These are phyloP conservation scores for Tachina grossa DNA, from an alignment of 2,888 invertebrate species.

Conservation along the genomic window DNA sequence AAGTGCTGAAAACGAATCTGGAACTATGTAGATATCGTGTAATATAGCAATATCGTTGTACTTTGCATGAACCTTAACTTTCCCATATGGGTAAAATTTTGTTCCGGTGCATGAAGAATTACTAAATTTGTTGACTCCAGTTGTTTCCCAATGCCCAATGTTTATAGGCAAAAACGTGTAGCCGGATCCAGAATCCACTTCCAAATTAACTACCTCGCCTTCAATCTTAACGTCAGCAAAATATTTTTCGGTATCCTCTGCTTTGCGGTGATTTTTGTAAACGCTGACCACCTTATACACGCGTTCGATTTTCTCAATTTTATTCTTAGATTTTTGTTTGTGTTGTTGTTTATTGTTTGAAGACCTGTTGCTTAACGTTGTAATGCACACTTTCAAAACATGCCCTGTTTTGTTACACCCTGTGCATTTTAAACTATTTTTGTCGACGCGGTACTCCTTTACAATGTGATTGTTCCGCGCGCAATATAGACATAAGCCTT, in stretches of 20 bases:
- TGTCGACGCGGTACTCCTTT: too few species aligned
- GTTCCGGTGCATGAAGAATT: neutral
- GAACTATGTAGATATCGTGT: conserved; percentile 40
- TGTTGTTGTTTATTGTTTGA: neutral
- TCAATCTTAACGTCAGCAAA: neutral
- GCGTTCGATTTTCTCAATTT: neutral
- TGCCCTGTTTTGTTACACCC: too few species aligned
- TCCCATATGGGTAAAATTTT: too few species aligned
- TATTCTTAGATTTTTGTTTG: neutral
- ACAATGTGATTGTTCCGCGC: too few species aligned
- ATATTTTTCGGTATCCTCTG: neutral
- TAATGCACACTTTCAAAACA: too few species aligned
- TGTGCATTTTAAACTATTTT: too few species aligned
- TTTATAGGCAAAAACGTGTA: neutral
- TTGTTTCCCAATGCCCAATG: neutral
- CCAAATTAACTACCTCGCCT: neutral
- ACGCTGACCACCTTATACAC: conserved; percentile 13
- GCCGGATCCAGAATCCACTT: too few species aligned
- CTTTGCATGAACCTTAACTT: neutral
- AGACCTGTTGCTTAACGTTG: too few species aligned
- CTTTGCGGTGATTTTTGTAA: neutral
- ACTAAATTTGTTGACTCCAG: neutral
- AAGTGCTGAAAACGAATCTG: conserved; percentile 36
- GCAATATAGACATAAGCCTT: too few species aligned
- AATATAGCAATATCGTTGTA: neutral